A percentile compares a stretch with the other conserved stretches of the same genome.
phyloP scores from a whole-genome alignment of 2,797 vertebrate genomes.

The Acrossocheilus fasciatus region DNA sequence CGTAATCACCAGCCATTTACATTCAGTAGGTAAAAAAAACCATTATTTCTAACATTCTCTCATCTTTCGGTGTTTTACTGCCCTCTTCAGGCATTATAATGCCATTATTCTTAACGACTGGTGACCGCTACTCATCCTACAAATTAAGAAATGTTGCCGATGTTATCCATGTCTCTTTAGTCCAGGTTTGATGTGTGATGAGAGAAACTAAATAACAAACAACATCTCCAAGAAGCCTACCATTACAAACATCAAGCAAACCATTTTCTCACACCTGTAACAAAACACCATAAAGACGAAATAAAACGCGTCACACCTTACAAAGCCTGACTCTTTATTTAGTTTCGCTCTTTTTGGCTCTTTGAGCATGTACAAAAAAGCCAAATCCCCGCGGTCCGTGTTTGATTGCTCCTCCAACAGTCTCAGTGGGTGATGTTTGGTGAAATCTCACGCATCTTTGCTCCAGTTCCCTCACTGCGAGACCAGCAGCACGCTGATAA shows the following conservation, averaged over 20 bases:
- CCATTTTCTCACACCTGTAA: not conserved
- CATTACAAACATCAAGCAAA: not conserved
- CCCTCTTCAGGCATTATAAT: constrained; percentile 20
- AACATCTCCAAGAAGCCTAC: not conserved
- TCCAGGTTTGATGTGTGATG: not conserved
- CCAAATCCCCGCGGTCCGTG: not conserved
- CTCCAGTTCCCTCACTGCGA: constrained; percentile 19
- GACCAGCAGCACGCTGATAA: constrained; percentile 31
- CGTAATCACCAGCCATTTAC: not conserved
- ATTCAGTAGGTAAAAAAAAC: not conserved
- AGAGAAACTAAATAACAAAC: not conserved
- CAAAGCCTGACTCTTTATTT: not conserved
- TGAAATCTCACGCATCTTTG: constrained; percentile 36
- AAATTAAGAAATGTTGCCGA: not conserved
- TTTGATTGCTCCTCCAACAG: constrained; percentile 18
- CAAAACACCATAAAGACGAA: not conserved
- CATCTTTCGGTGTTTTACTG: constrained; percentile 3
- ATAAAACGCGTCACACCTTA: not conserved
- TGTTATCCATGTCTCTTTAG: not conserved
- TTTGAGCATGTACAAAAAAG: not conserved
- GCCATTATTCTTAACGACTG: not conserved
- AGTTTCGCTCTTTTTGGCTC: not conserved
- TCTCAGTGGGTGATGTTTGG: constrained; percentile 46
- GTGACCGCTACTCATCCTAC: not conserved
- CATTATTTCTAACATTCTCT: too few species aligned